Conservation (phyloP, 1,140 invertebrate genomes). For the Brachionus rubens region DNA sequence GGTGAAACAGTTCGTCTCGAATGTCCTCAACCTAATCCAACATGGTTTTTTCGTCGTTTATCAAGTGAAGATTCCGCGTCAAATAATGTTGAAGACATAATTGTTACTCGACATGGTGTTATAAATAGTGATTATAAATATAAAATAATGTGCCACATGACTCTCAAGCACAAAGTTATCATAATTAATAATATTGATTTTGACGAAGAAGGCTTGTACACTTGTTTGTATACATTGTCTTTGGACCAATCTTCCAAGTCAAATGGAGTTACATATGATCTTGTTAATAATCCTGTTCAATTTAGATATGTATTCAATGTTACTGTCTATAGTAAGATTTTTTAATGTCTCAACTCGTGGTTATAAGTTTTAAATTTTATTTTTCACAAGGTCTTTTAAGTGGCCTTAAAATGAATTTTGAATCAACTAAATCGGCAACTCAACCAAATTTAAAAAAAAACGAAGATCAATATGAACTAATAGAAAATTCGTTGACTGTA, state of each 20-base stretch:
- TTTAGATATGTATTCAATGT: conserved; percentile 39
- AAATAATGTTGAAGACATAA: conserved; percentile 14
- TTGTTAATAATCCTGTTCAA: background rate
- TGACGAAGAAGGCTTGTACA: conserved; percentile 34
- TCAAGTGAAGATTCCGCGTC: background rate
- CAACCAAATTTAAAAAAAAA: background rate
- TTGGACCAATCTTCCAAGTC: background rate
- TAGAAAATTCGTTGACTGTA: background rate
- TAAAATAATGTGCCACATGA: conserved; percentile 46
- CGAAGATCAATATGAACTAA: background rate
- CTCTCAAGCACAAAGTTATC: conserved; percentile 45
- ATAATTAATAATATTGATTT: conserved; percentile 42
- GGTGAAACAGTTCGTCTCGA: conserved; percentile 43
- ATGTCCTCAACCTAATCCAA: conserved; percentile 37
- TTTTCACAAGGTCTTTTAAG: conserved; percentile 10
- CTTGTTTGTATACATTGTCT: conserved; percentile 34
- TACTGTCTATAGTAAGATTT: conserved; percentile 44
- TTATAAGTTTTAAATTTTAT: background rate
- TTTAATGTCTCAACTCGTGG: background rate
- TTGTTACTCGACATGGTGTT: conserved; percentile 37
- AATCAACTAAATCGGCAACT: background rate
- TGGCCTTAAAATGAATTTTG: conserved; percentile 11
- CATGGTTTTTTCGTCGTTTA: conserved; percentile 30
- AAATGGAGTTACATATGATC: background rate
- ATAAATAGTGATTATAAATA: conserved; percentile 45